Conservation (phyloP, 2,888 invertebrate genomes). For the Anaspis maculata region DNA sequence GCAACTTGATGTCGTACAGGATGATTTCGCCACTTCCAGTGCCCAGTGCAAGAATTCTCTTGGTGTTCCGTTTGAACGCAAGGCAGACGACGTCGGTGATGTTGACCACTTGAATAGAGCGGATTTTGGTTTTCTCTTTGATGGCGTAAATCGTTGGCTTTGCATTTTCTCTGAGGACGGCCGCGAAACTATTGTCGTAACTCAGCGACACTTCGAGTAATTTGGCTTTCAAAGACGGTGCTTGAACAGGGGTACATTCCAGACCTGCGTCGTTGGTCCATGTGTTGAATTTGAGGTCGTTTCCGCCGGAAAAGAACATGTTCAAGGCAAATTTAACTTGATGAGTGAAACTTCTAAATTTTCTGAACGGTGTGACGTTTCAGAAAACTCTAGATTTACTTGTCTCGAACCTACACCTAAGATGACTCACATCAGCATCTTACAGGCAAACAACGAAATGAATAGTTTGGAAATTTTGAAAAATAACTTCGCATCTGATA, state of each 20-base stretch:
- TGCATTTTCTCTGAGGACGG: conserved; percentile 26
- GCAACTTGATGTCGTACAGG: conserved; percentile 34
- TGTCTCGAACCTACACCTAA: too few species aligned
- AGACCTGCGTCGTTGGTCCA: conserved; percentile 18
- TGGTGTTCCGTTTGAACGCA: conserved; percentile 30
- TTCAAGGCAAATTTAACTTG: conserved; percentile 5
- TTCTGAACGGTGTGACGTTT: too few species aligned
- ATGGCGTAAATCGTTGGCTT: conserved; percentile 31
- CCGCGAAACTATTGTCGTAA: conserved; percentile 33
- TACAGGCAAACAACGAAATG: too few species aligned
- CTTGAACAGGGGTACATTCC: conserved; percentile 21
- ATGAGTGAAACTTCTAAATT: too few species aligned
- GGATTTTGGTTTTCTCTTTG: conserved; percentile 26
- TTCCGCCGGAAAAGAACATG: conserved; percentile 30
- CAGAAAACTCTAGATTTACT: too few species aligned
- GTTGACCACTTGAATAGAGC: conserved; percentile 30
- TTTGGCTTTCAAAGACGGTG: conserved; percentile 14
- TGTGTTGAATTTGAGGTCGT: conserved; percentile 25
- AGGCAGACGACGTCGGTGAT: conserved; percentile 25
- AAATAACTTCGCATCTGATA: too few species aligned
- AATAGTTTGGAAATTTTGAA: too few species aligned
- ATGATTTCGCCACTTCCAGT: conserved; percentile 28
- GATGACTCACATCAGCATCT: too few species aligned
- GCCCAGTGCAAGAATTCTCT: conserved; percentile 30
- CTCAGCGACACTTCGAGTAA: conserved; percentile 30